A percentile compares a stretch with the other conserved stretches of the same genome.
These are phyloP conservation scores for Bruchidius siliquastri DNA, from an alignment of 2,888 invertebrate species.

Conservation along the genomic window DNA sequence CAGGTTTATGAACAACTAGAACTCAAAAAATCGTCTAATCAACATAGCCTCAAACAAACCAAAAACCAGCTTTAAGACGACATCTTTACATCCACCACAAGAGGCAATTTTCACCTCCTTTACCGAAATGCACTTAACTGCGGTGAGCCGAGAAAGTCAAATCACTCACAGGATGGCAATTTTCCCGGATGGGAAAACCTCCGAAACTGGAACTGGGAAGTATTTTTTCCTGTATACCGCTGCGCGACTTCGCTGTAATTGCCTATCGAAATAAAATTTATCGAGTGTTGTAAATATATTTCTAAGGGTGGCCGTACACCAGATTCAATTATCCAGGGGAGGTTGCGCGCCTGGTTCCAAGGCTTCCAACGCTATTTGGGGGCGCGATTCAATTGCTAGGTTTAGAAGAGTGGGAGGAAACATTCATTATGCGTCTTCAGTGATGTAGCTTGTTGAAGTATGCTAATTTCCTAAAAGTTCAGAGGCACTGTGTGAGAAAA, in stretches of 20 bases:
- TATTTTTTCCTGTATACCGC: slow-evolving; percentile 1
- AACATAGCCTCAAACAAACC: too few relatives aligned
- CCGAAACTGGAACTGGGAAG: not conserved
- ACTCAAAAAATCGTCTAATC: too few relatives aligned
- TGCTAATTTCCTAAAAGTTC: too few relatives aligned
- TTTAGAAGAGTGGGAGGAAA: not conserved
- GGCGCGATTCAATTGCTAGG: not conserved
- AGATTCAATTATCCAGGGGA: slow-evolving; percentile 45
- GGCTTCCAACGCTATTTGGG: not conserved
- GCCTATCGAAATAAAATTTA: slow-evolving; percentile 43
- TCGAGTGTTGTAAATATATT: slow-evolving; percentile 42
- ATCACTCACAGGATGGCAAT: slow-evolving; percentile 1
- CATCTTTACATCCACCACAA: not conserved
- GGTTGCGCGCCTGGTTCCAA: not conserved
- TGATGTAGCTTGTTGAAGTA: too few relatives aligned
- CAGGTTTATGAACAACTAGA: too few relatives aligned
- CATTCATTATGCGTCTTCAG: too few relatives aligned
- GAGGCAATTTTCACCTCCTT: not conserved
- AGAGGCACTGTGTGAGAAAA: too few relatives aligned
- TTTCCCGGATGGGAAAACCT: not conserved
- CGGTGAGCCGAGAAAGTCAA: not conserved
- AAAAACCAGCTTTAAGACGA: not conserved
- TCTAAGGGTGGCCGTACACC: slow-evolving; percentile 34
- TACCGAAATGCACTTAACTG: not conserved
- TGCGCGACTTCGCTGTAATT: slow-evolving; percentile 18